Evolutionary conservation across 2,888 invertebrate genomes (phyloP).

Genomic region (Torymus tubicola): DNA sequence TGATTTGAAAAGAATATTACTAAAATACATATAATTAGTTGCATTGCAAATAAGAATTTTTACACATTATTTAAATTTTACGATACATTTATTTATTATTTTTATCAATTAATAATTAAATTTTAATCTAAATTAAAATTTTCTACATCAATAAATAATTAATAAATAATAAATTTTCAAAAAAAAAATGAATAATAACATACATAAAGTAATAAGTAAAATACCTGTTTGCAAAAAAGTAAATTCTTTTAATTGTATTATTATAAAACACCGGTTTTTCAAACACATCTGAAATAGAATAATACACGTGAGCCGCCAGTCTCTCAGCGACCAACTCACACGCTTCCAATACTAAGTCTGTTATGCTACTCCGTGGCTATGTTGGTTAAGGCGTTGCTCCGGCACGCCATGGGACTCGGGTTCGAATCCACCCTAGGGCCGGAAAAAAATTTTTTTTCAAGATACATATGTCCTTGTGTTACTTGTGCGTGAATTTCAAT

Average conservation of each 20-base stretch:
- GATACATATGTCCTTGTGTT: slow-evolving; percentile 60
- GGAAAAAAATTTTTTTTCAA: slow-evolving; percentile 24
- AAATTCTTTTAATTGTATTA: no score
- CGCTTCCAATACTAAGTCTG: background rate
- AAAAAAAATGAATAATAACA: no score
- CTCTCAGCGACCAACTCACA: background rate
- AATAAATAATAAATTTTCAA: no score
- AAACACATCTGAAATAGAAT: no score
- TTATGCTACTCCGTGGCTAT: slow-evolving; percentile 1
- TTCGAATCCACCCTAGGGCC: background rate
- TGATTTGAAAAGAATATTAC: no score
- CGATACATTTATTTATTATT: background rate
- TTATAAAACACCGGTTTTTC: no score
- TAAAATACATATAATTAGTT: no score
- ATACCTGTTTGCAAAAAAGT: no score
- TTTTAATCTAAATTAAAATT: background rate
- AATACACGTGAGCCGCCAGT: no score
- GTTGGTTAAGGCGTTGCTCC: slow-evolving; percentile 11
- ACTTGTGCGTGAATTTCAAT: slow-evolving; percentile 53
- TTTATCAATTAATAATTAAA: background rate
- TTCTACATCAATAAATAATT: no score
- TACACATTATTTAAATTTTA: background rate
- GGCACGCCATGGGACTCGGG: background rate
- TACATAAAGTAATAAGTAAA: no score
- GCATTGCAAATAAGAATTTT: no score